These are phyloP conservation scores for Troilus luridus DNA, from an alignment of 2,888 invertebrate species.

Conservation along the genomic window DNA sequence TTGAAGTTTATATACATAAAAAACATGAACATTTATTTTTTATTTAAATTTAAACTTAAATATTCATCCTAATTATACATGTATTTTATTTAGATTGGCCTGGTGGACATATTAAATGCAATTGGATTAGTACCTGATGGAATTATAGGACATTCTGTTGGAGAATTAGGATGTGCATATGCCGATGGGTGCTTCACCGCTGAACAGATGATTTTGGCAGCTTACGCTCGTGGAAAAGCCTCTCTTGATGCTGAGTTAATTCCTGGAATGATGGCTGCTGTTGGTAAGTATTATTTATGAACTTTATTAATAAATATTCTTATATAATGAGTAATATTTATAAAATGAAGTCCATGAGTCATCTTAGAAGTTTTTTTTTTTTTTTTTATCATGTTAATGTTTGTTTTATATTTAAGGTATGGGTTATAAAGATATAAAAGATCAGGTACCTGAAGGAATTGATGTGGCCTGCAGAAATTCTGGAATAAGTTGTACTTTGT, in stretches of 20 bases:
- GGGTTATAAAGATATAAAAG: slow-evolving; percentile 66
- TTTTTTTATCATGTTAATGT: neutral
- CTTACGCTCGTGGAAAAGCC: slow-evolving; percentile 73
- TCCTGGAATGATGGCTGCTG: slow-evolving; percentile 73
- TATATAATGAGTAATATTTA: no score
- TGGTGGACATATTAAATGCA: no score
- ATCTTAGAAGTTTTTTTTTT: neutral
- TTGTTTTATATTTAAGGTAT: slow-evolving; percentile 63
- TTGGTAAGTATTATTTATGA: slow-evolving; percentile 67
- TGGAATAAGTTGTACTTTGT: slow-evolving; percentile 82
- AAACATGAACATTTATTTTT: neutral
- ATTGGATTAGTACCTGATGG: no score
- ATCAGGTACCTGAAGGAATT: slow-evolving; percentile 74
- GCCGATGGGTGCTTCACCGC: slow-evolving; percentile 76
- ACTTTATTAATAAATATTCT: no score
- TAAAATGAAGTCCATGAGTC: no score
- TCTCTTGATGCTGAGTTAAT: slow-evolving; percentile 69
- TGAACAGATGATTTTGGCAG: slow-evolving; percentile 75
- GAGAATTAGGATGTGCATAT: slow-evolving; percentile 77
- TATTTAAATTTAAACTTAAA: neutral
- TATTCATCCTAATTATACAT: neutral
- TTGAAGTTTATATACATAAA: neutral
- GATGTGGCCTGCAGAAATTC: slow-evolving; percentile 87
- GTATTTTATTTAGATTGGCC: slow-evolving; percentile 71
- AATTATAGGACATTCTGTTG: no score